phyloP scores from a whole-genome alignment of 1,140 invertebrate genomes.

The Mylabris phalerata region DNA sequence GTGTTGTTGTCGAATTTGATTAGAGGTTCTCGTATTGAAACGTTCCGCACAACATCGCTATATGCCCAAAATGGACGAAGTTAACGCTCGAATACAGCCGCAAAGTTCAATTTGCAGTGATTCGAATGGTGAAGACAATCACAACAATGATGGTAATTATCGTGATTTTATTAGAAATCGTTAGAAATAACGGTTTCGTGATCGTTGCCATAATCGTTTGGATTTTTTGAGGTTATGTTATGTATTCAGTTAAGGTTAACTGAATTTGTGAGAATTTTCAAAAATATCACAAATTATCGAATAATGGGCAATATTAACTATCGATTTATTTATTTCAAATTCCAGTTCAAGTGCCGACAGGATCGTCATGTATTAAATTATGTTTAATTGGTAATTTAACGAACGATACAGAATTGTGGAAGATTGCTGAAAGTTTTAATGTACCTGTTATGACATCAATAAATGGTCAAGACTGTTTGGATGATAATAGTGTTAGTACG shows the following conservation, averaged over 20 bases:
- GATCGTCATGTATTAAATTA: conserved; percentile 40
- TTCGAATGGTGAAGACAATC: conserved; percentile 34
- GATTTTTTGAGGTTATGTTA: conserved; percentile 34
- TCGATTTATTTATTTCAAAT: too few species aligned
- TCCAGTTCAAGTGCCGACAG: too few species aligned
- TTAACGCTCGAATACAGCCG: conserved; percentile 30
- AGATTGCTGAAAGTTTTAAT: conserved; percentile 55
- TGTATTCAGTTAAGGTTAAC: conserved; percentile 24
- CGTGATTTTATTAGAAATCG: neutral
- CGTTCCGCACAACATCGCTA: too few species aligned
- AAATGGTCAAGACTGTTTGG: conserved; percentile 52
- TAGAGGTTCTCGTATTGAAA: too few species aligned
- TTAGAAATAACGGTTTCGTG: neutral
- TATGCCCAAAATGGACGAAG: conserved; percentile 39
- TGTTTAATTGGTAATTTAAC: conserved; percentile 53
- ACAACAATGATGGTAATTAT: conserved; percentile 31
- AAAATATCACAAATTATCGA: too few species aligned
- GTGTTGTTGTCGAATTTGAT: too few species aligned
- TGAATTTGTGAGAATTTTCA: too few species aligned
- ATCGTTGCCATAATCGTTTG: too few species aligned
- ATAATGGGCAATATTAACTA: too few species aligned
- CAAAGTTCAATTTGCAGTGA: conserved; percentile 38
- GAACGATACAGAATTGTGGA: conserved; percentile 47
- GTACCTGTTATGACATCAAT: conserved; percentile 57
- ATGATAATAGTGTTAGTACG: conserved; percentile 54